Evolutionary conservation across 2,797 vertebrate genomes (phyloP).

Genomic region (Rhynchotus rufescens): DNA sequence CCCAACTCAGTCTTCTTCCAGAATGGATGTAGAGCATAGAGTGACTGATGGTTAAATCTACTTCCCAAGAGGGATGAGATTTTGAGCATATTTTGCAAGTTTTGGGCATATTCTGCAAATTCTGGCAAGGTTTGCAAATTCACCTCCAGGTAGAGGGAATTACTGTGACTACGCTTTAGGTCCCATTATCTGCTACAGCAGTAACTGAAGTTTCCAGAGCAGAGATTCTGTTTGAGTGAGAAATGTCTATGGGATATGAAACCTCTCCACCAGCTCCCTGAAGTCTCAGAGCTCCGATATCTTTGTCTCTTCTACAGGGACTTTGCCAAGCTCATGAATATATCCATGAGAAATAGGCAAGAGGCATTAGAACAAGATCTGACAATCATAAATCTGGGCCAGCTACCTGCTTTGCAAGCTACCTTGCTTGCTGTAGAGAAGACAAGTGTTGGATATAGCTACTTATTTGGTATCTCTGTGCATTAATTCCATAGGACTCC

Average conservation of each 20-base stretch:
- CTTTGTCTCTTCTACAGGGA: neutral
- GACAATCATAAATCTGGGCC: neutral
- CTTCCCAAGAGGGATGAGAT: neutral
- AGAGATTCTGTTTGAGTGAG: neutral
- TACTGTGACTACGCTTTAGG: neutral
- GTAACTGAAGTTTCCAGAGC: neutral
- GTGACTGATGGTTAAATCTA: neutral
- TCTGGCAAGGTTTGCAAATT: neutral
- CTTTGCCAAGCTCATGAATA: neutral
- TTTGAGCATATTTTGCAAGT: neutral
- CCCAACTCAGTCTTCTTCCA: neutral
- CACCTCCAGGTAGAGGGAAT: neutral
- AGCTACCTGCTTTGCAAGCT: neutral
- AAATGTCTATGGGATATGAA: neutral
- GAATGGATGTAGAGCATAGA: neutral
- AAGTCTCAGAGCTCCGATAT: neutral
- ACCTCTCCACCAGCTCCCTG: neutral
- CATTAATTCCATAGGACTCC: accelerated
- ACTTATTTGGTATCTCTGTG: neutral
- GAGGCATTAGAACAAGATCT: neutral
- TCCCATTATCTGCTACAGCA: neutral
- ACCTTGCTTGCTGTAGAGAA: neutral
- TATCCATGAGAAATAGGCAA: neutral
- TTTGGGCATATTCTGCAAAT: neutral
- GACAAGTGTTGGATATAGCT: neutral